Evolutionary conservation across 1,140 invertebrate genomes (phyloP).

Genomic region (Leguminivora glycinivorella): DNA sequence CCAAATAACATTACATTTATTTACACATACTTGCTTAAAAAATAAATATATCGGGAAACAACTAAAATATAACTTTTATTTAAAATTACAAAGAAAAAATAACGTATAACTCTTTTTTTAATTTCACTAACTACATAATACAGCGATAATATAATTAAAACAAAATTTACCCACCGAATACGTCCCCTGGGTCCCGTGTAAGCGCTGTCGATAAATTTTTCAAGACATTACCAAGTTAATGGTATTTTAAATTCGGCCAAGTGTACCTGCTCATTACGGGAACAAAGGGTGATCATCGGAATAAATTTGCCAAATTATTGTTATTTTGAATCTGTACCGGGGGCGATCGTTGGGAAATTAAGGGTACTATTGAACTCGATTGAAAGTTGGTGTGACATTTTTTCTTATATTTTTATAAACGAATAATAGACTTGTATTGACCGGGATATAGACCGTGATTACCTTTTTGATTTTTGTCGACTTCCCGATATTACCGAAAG

Average conservation of each 20-base stretch:
- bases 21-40: too few relatives aligned
- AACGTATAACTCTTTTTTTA: too few relatives aligned
- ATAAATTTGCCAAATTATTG: conserved; percentile 68
- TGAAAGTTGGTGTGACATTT: neutral
- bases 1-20: too few relatives aligned
- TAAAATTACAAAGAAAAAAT: neutral
- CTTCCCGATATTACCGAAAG: too few relatives aligned
- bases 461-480: too few relatives aligned
- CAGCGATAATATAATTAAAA: neutral
- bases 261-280: conserved; percentile 53
- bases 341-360: conserved; percentile 50
- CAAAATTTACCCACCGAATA: neutral
- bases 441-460: too few relatives aligned
- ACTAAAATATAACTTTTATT: too few relatives aligned
- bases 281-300: conserved; percentile 59
- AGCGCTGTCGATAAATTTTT: conserved; percentile 20
- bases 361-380: conserved; percentile 34
- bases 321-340: conserved; percentile 51
- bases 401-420: too few relatives aligned
- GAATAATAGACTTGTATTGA: too few relatives aligned
- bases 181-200: neutral
- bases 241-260: conserved; percentile 54
- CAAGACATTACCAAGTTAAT: conserved; percentile 49
- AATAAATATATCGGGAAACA: too few relatives aligned
- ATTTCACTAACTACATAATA: neutral